Base-by-base conservation (phyloP, 2,113 vertebrate genomes). In the Daubentonia madagascariensis region DNA sequence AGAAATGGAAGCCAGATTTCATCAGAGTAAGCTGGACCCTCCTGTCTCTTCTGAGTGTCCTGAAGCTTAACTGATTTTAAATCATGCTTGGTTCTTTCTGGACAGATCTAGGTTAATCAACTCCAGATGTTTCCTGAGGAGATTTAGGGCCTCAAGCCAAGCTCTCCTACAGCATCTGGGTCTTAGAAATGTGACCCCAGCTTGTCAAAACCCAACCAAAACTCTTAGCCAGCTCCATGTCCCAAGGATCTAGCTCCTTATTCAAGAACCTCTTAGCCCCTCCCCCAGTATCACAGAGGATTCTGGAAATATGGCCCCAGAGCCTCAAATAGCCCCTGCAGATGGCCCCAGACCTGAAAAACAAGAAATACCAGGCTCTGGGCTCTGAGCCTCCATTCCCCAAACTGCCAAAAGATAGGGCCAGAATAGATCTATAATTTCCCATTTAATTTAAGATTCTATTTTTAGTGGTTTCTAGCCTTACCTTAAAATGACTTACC, bases 361-460 rank as follows among this genome's bases (percentile, higher is more conserved):
- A 72, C 22, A 76, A n/a, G 43, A 93, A 90, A 72, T 35, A 25
- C 8, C 52, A 65, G 61, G 4, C n/a, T 79, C 63, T 72, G 11
- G 28, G 16, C 45, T 89, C 57, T 91, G 28, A 86, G 35, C 3
- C 22, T 4, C 50, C 17, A 57, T 73, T 37, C 59, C 73, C 32
- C 79, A 72, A 85, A 72, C 22, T 94, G 67, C 85, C 88, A 85
- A 72, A 83, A 83, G 35, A 75, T 75, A n/a, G 13, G 13, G 4
- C 67, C 30, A 43, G n/a, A 73, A 94, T 9, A 85, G n/a, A 57
- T 54, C 50, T 83, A 63, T n/a, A 84, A 91, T 79, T 72, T 93
- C 28, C n/a, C 57, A 57, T 92, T 75, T 30, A 48, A 59, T 85
- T 94, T 85, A 92, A 91, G 86, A 89, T 80, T 94, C 48, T 80